Conservation (phyloP, 2,797 vertebrate genomes). For the Lepus townsendii region DNA sequence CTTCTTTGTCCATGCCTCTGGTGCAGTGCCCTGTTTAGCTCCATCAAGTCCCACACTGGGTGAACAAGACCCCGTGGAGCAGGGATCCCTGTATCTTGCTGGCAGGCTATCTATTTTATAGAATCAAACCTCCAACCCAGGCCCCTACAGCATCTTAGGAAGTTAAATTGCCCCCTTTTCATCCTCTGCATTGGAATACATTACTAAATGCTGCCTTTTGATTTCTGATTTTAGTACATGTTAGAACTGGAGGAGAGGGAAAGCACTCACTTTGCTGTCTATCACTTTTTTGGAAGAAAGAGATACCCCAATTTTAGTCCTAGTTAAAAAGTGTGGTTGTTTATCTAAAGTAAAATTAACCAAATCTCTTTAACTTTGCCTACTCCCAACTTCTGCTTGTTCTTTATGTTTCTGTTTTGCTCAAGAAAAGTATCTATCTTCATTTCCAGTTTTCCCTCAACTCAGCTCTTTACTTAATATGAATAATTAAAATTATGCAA, state of each 20-base stretch:
- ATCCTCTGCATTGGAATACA: background rate
- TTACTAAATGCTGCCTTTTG: background rate
- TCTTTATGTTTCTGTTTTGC: slow-evolving; percentile 52
- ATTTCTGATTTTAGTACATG: background rate
- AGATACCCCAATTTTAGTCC: background rate
- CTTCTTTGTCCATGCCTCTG: background rate
- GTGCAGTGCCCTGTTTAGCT: background rate
- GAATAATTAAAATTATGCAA: slow-evolving; percentile 79
- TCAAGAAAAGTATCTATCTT: slow-evolving; percentile 54
- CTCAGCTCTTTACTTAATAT: slow-evolving; percentile 77
- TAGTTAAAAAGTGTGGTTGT: slow-evolving; percentile 9
- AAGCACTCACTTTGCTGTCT: background rate
- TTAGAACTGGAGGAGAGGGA: background rate
- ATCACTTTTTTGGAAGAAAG: background rate
- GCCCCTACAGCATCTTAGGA: background rate
- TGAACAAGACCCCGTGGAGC: background rate
- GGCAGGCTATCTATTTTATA: background rate
- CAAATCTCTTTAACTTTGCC: background rate
- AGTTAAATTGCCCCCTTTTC: background rate
- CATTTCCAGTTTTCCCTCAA: slow-evolving; percentile 57
- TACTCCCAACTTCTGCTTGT: background rate
- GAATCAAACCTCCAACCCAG: background rate
- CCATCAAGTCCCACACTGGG: background rate
- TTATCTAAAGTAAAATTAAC: slow-evolving; percentile 45
- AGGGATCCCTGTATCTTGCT: background rate